A percentile compares a stretch with the other conserved stretches of the same genome.
phyloP scores from a whole-genome alignment of 2,888 invertebrate species.

The Drosophila fulvimacula region DNA sequence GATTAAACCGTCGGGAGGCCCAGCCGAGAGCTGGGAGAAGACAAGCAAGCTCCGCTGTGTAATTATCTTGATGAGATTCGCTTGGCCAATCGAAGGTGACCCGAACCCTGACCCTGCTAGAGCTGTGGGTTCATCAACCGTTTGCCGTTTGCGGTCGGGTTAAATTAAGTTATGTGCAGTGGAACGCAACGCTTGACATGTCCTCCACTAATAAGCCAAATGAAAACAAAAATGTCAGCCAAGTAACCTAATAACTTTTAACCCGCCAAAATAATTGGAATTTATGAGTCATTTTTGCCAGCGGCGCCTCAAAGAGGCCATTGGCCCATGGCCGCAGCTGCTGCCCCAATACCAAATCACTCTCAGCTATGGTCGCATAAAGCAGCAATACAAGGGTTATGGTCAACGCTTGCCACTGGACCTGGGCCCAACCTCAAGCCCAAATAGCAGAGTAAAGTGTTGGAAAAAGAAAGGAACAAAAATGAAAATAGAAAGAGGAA shows the following conservation, averaged over 20 bases:
- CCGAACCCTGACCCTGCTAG: slow-evolving; percentile 7
- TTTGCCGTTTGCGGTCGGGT: slow-evolving; percentile 32
- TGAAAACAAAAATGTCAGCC: slow-evolving; percentile 72
- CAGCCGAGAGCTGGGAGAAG: not conserved
- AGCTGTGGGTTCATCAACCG: slow-evolving; percentile 53
- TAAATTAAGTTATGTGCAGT: slow-evolving; percentile 64
- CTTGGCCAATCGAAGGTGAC: slow-evolving; percentile 43
- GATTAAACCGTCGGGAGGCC: slow-evolving; percentile 68
- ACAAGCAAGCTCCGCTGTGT: slow-evolving; percentile 36
- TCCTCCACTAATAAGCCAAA: slow-evolving; percentile 53
- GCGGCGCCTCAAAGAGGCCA: slow-evolving; percentile 29
- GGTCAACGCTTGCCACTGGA: slow-evolving; percentile 14
- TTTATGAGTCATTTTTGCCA: slow-evolving; percentile 64
- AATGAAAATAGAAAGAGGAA: slow-evolving; percentile 9
- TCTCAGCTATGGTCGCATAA: slow-evolving; percentile 34
- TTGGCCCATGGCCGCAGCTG: slow-evolving; percentile 12
- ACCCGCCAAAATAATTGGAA: slow-evolving; percentile 73
- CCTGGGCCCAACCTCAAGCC: slow-evolving; percentile 9
- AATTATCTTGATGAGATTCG: slow-evolving; percentile 74
- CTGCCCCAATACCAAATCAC: slow-evolving; percentile 7
- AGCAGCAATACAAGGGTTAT: slow-evolving; percentile 66
- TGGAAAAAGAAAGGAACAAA: slow-evolving; percentile 2
- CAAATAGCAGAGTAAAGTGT: slow-evolving; percentile 40
- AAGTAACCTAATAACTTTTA: slow-evolving; percentile 75
- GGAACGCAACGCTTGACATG: slow-evolving; percentile 59